These are phyloP conservation scores for Neotoxoptera formosana DNA, from an alignment of 1,140 invertebrate genomes.

Conservation along the genomic window DNA sequence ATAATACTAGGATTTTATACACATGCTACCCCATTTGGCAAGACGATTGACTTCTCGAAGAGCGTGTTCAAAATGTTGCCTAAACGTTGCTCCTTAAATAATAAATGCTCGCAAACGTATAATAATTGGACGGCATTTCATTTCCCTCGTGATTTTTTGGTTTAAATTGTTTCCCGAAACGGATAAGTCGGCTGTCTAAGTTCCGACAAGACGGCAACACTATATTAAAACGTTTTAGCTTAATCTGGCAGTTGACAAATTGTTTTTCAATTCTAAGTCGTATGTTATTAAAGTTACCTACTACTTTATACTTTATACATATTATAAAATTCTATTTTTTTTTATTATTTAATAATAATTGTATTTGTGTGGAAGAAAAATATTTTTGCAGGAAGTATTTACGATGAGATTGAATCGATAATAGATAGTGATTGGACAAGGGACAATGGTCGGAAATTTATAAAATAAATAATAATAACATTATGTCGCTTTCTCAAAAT, in stretches of 20 bases:
- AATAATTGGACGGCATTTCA: not conserved
- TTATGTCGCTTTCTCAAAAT: not conserved
- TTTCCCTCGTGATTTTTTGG: not conserved
- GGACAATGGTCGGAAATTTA: conserved; percentile 8
- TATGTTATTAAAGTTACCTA: not conserved
- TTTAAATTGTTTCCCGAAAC: not conserved
- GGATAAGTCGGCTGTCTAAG: not conserved
- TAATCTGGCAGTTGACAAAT: not conserved
- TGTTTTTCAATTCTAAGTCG: not conserved
- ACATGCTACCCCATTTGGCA: not conserved
- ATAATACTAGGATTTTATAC: not conserved
- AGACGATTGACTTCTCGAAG: not conserved
- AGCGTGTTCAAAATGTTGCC: conserved; percentile 30
- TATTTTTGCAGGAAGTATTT: not conserved
- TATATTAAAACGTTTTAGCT: not conserved
- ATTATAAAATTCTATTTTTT: not conserved
- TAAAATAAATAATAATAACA: not conserved
- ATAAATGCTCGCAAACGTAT: not conserved
- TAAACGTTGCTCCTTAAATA: conserved; percentile 1
- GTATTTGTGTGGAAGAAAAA: not conserved
- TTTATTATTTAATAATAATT: not conserved
- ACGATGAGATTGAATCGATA: not conserved
- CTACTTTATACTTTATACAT: too few relatives aligned
- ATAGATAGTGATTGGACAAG: not conserved
- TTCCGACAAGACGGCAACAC: not conserved